These are phyloP conservation scores for Melipona bicolor DNA, from an alignment of 2,888 invertebrate genomes.

Conservation along the genomic window DNA sequence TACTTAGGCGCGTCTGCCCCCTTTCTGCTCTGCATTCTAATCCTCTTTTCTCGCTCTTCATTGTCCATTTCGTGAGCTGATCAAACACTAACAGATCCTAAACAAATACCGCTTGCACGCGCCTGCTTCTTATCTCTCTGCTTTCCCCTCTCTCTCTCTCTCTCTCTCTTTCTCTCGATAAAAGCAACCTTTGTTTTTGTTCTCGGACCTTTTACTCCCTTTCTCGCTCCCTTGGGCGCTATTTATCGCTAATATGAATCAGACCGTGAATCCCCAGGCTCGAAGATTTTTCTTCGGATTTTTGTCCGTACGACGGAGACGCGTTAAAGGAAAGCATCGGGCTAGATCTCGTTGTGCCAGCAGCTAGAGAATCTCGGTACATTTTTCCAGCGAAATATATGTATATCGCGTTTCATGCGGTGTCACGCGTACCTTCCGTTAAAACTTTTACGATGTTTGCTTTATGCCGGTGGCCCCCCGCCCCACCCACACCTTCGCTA, in stretches of 20 bases:
- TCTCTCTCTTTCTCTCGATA: constrained; percentile 41
- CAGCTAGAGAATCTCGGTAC: neutral
- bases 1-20: constrained; percentile 64
- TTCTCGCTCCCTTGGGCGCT: neutral
- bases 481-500: neutral
- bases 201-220: constrained; percentile 26
- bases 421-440: constrained; percentile 34
- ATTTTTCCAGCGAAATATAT: constrained; percentile 3
- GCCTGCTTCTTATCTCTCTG: constrained; percentile 40
- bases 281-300: neutral
- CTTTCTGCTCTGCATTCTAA: constrained; percentile 50
- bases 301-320: neutral
- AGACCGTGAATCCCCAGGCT: neutral
- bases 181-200: constrained; percentile 69
- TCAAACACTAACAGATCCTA: constrained; percentile 71
- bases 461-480: constrained; percentile 36
- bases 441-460: constrained; percentile 59
- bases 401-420: constrained; percentile 26
- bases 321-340: neutral
- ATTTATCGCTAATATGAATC: neutral
- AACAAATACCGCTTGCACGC: constrained; percentile 71
- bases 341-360: too few relatives aligned
- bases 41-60: constrained; percentile 50
- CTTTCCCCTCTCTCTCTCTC: neutral
- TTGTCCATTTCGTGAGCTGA: constrained; percentile 62